Evolutionary conservation across 2,888 invertebrate genomes (phyloP), one percentile per base, ranked within the genome.

Genomic region (Oligia strigilis): DNA sequence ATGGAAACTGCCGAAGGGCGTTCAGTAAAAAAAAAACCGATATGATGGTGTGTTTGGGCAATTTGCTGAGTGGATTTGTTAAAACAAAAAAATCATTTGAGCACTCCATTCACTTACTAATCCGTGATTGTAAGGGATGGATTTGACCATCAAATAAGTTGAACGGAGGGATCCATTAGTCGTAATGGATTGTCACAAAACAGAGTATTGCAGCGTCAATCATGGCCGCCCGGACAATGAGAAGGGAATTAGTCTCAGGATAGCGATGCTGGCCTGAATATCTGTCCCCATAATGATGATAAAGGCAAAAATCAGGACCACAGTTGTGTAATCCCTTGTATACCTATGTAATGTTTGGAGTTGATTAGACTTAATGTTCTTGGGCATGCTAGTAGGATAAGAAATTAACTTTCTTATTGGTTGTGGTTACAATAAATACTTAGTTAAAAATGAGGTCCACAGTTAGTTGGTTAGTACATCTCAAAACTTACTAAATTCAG

Each of bases 151-250:
- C 89, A 90, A 92, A 90, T 88, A 89, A 88, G 80, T 88, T 84
- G 77, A 83, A 86, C 80, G 78, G 87, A 87, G 87, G 89, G 81
- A 90, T 92, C 93, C 93, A 93, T 93, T 93, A 93, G 89, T 84
- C 86, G 90, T 92, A 93, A 94, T 94, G 92, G 93, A 92, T 92
- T 93, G 93, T 93, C 49, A 49, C 49, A 49, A 49, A 13, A 49
- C 92, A 91, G 85, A 88, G 89, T 89, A 89, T 89, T 90, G 89
- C 90, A 89, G 90, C 93, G 93, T 92, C 92, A 92, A 93, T 93
- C 93, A 93, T 82, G 83, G 82, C 83, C 83, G 88, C 80, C 87
- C 80, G 89, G 89, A 91, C 91, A 92, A 93, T 92, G 90, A 90
- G 83, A 82, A 82, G 83, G 84, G 88, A 89, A 93, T 92, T 91